These are phyloP conservation scores for Crenichthys baileyi DNA, from an alignment of 2,797 vertebrate genomes.

Conservation along the genomic window DNA sequence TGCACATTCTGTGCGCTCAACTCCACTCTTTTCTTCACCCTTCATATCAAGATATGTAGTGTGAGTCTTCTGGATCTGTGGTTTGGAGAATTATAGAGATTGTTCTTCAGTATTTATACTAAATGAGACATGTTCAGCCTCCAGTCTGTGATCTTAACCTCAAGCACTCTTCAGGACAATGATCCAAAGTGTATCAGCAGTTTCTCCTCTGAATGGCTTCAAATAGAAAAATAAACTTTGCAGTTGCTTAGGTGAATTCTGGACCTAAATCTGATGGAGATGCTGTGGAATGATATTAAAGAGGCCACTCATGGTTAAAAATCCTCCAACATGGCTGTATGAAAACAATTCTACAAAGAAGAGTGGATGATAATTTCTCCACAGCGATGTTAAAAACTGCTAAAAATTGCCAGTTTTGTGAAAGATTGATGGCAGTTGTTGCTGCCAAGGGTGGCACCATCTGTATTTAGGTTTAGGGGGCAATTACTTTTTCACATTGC, in stretches of 20 bases:
- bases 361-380: neutral
- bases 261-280: neutral
- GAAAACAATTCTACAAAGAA: neutral
- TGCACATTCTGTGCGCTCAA: slow-evolving; percentile 21
- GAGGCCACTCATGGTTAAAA: neutral
- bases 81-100: neutral
- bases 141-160: neutral
- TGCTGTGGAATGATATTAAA: neutral
- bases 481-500: neutral
- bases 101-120: neutral
- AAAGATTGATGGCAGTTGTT: neutral
- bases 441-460: neutral
- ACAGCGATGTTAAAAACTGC: neutral
- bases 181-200: neutral
- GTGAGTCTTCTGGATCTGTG: slow-evolving; percentile 1
- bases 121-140: neutral
- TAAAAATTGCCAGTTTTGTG: neutral
- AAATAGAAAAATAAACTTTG: neutral
- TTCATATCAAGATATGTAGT: neutral
- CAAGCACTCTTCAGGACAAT: neutral
- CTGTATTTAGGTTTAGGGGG: neutral
- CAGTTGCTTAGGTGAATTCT: neutral
- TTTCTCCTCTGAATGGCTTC: neutral
- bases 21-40: neutral
- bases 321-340: no score